phyloP scores from a whole-genome alignment of 2,888 invertebrate species.

The Aleiodes leptofemur region DNA sequence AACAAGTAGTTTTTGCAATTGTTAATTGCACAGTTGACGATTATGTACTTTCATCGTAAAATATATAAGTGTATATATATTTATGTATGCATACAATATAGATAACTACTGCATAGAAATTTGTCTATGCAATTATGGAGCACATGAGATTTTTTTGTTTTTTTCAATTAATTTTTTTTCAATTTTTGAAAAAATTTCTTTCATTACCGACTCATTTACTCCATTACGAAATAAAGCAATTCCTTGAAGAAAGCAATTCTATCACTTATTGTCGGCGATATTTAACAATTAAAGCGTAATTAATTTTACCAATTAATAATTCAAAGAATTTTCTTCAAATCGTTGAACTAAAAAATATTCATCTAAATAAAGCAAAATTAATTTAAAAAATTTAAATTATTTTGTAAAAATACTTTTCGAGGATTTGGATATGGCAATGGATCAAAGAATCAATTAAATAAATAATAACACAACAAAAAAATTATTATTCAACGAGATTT shows the following conservation, averaged over 20 bases:
- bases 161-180: constrained; percentile 13
- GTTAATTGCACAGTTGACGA: constrained; percentile 50
- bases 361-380: no score
- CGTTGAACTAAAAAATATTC: no score
- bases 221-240: neutral
- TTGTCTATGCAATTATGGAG: constrained; percentile 40
- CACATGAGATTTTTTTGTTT: constrained; percentile 47
- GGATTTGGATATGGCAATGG: neutral
- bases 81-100: constrained; percentile 43
- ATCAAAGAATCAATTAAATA: neutral
- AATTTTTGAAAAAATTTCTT: constrained; percentile 27
- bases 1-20: constrained; percentile 41
- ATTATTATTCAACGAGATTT: constrained; percentile 25
- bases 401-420: no score
- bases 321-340: neutral
- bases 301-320: no score
- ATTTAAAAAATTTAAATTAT: no score
- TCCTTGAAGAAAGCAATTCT: constrained; percentile 8
- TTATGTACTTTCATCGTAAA: constrained; percentile 64
- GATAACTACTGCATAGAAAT: constrained; percentile 44
- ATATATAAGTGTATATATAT: constrained; percentile 54
- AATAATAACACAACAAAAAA: constrained; percentile 26
- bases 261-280: constrained; percentile 25
- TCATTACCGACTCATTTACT: constrained; percentile 33
- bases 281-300: constrained; percentile 26